Evolutionary conservation across 1,140 invertebrate species (phyloP).

Genomic region (Epicauta chinensis): DNA sequence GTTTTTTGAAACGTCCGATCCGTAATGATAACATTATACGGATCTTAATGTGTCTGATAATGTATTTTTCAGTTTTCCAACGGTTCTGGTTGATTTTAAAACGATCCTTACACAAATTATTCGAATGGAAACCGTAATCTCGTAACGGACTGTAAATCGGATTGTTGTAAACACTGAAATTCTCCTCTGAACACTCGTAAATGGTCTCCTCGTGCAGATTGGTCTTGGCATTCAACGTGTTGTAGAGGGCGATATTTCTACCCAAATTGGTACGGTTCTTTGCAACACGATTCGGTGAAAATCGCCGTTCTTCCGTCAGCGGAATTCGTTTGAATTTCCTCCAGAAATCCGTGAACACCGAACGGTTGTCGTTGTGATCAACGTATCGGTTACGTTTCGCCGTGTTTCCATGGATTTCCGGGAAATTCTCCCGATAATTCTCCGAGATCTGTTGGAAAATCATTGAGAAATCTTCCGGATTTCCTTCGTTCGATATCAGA

Average conservation of each 20-base stretch:
- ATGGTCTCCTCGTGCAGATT: conserved; percentile 38
- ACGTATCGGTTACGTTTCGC: conserved; percentile 15
- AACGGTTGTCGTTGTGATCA: conserved; percentile 5
- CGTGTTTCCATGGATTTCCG: conserved; percentile 5
- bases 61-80: conserved; percentile 35
- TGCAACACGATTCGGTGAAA: conserved; percentile 27
- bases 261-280: conserved; percentile 24
- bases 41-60: conserved; percentile 39
- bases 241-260: conserved; percentile 30
- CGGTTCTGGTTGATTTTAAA: conserved; percentile 14
- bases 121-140: conserved; percentile 26
- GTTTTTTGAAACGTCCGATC: conserved; percentile 26
- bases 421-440: conserved; percentile 35
- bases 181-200: conserved; percentile 39
- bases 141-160: conserved; percentile 27
- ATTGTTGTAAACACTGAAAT: conserved; percentile 35
- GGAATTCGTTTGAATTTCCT: conserved; percentile 23
- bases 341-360: conserved; percentile 22
- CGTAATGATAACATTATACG: conserved; percentile 39
- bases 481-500: conserved; percentile 26
- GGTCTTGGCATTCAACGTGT: conserved; percentile 33
- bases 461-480: conserved; percentile 16
- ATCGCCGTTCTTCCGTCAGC: conserved; percentile 8
- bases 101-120: conserved; percentile 1
- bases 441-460: conserved; percentile 30